Evolutionary conservation across 2,888 invertebrate genomes (phyloP).

Genomic region (Lasioglossum malachurum): DNA sequence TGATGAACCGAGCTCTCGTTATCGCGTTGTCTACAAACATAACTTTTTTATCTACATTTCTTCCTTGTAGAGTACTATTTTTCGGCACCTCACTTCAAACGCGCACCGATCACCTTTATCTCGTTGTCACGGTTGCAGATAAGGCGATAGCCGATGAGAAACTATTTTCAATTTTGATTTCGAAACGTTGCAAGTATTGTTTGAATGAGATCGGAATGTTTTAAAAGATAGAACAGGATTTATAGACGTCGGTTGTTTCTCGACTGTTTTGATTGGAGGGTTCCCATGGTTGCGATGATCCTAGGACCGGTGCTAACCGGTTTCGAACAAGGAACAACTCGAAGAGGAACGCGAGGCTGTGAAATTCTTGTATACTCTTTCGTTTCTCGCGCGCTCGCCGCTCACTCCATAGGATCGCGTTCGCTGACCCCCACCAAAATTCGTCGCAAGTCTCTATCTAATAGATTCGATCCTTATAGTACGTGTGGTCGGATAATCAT

Average conservation of each 20-base stretch:
- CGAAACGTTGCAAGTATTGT: not conserved
- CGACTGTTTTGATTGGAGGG: not conserved
- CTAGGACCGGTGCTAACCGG: slow-evolving; percentile 1
- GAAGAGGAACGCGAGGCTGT: slow-evolving; percentile 40
- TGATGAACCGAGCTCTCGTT: not conserved
- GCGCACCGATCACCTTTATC: not conserved
- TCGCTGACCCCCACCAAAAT: not conserved
- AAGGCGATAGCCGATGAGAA: not conserved
- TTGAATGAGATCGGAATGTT: not conserved
- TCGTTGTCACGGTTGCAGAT: not conserved
- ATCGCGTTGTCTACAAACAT: not conserved
- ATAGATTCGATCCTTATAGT: not conserved
- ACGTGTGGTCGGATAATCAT: not conserved
- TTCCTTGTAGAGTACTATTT: not conserved
- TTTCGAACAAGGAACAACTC: slow-evolving; percentile 11
- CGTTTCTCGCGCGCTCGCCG: not conserved
- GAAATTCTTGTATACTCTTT: slow-evolving; percentile 27
- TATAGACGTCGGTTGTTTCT: not conserved
- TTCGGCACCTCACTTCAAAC: slow-evolving; percentile 1
- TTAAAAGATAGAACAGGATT: not conserved
- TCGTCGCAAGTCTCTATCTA: not conserved
- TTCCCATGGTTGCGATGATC: not conserved
- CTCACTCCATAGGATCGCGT: not conserved
- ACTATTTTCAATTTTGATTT: not conserved
- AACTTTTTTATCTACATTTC: not conserved